A percentile compares a stretch with the other conserved stretches of the same genome.
Evolutionary conservation across 2,888 invertebrate species (phyloP).

Genomic region (Dryadula phaetusa): DNA sequence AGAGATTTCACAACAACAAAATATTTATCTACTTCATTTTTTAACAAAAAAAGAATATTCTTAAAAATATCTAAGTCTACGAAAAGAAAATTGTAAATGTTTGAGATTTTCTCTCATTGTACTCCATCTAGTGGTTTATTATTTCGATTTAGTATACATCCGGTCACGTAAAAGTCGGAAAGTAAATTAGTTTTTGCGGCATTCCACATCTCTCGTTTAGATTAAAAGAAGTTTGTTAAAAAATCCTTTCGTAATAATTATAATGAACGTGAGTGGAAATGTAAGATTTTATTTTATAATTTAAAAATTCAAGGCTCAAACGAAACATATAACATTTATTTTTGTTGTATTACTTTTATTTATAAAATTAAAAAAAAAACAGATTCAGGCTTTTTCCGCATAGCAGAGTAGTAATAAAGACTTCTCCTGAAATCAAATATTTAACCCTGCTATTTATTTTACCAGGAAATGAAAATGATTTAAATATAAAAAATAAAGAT

Average conservation of each 20-base stretch:
- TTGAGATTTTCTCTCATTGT: not conserved
- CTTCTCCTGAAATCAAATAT: too few relatives aligned
- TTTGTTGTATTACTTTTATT: too few relatives aligned
- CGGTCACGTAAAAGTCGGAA: conserved; percentile 20
- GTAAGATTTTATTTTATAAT: not conserved
- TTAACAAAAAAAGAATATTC: too few relatives aligned
- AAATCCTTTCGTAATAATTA: conserved; percentile 18
- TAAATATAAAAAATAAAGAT: too few relatives aligned
- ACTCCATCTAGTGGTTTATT: not conserved
- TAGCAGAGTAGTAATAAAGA: too few relatives aligned
- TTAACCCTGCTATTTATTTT: too few relatives aligned
- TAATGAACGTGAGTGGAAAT: conserved; percentile 1
- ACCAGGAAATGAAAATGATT: too few relatives aligned
- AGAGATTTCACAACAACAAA: too few relatives aligned
- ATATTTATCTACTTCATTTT: too few relatives aligned
- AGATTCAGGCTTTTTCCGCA: too few relatives aligned
- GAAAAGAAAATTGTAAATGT: conserved; percentile 10
- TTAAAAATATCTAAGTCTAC: not conserved
- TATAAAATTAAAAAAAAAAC: too few relatives aligned
- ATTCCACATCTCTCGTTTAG: conserved; percentile 10
- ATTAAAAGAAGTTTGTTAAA: conserved; percentile 23
- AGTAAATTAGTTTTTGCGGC: conserved; percentile 33
- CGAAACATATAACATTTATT: not conserved
- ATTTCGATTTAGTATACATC: conserved; percentile 14
- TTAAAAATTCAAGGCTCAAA: not conserved